These are phyloP conservation scores for Nesometra sesokonis DNA, from an alignment of 35 echinoderm and acorn worm genomes.

Conservation along the genomic window DNA sequence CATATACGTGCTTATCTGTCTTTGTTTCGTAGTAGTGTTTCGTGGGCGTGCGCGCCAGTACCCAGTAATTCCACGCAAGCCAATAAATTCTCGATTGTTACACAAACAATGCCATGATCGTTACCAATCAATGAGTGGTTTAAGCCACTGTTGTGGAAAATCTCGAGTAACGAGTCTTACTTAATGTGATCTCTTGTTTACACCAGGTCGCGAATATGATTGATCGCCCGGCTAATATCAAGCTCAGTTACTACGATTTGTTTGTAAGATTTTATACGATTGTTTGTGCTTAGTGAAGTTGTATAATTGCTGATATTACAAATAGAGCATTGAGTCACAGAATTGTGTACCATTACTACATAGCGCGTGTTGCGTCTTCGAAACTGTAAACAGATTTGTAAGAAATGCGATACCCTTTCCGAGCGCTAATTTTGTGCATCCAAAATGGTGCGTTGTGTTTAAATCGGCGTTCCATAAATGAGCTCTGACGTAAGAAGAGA, in stretches of 20 bases:
- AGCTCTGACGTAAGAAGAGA: background rate
- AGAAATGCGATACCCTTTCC: background rate
- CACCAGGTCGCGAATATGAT: background rate
- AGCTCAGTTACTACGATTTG: background rate
- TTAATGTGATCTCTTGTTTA: background rate
- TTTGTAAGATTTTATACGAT: background rate
- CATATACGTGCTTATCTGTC: background rate
- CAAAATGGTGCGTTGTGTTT: background rate
- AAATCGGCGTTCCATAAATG: background rate
- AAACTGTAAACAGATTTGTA: background rate
- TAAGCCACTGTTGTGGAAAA: background rate
- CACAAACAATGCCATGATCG: background rate
- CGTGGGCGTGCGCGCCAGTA: background rate
- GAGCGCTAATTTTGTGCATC: background rate
- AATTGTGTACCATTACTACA: background rate
- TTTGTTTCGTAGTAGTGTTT: background rate
- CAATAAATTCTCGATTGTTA: background rate
- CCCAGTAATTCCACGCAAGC: background rate
- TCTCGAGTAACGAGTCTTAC: background rate
- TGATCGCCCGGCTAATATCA: background rate
- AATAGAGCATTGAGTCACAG: background rate
- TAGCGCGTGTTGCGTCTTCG: background rate
- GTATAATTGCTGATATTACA: background rate
- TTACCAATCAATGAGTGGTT: background rate
- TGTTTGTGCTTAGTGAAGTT: background rate